Percentiles rank a stretch among this genome's conserved stretches.
phyloP scores from a whole-genome alignment of 2,888 invertebrate species.

The Macrophya alboannulata region DNA sequence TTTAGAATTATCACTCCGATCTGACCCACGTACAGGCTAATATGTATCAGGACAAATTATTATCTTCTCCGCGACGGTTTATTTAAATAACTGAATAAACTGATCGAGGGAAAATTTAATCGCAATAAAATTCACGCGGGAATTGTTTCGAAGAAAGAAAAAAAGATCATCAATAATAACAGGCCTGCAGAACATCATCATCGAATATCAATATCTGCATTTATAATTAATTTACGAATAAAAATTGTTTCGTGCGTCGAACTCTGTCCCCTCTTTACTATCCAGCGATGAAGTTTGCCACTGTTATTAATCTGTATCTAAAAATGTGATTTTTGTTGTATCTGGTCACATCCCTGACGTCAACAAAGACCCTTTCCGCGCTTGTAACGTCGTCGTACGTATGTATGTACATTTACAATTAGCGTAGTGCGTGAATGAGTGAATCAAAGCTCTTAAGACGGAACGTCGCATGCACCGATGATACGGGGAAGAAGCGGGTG shows the following conservation, averaged over 20 bases:
- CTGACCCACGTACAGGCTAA: background rate
- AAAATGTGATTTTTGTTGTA: background rate
- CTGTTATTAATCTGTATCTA: background rate
- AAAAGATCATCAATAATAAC: background rate
- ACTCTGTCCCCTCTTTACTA: constrained; percentile 19
- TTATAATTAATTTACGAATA: background rate
- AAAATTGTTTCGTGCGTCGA: background rate
- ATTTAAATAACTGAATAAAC: background rate
- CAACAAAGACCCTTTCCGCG: constrained; percentile 31
- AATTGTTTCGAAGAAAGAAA: background rate
- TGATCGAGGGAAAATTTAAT: background rate
- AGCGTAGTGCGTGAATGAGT: too few relatives aligned
- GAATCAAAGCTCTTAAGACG: background rate
- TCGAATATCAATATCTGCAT: background rate
- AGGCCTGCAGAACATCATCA: too few relatives aligned
- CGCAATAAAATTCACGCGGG: background rate
- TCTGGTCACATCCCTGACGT: constrained; percentile 1
- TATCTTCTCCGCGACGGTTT: background rate
- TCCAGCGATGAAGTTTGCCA: background rate
- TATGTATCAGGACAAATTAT: background rate
- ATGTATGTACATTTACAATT: too few relatives aligned
- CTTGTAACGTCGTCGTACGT: background rate
- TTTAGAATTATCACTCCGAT: background rate
- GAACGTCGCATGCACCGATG: constrained; percentile 15
- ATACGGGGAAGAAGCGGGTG: constrained; percentile 47